These are phyloP conservation scores for Champsocephalus gunnari DNA, from an alignment of 2,797 vertebrate species.

Conservation along the genomic window DNA sequence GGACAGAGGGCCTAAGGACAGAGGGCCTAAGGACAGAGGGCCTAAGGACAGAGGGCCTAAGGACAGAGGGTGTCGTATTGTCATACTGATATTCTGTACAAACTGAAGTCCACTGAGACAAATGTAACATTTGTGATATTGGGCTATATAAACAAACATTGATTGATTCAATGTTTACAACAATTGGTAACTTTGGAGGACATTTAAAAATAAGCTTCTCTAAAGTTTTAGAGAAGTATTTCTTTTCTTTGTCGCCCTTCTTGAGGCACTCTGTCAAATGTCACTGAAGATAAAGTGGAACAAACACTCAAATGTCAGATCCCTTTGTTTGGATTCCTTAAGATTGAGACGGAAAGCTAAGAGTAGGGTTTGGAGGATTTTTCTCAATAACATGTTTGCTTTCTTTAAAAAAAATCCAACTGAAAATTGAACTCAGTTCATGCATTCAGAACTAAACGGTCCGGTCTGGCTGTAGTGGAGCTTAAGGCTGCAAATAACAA, in stretches of 20 bases:
- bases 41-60: too few species aligned
- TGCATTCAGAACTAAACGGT: not conserved
- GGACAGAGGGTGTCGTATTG: too few species aligned
- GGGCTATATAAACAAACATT: too few species aligned
- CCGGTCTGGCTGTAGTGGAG: not conserved
- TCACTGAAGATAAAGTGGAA: constrained; percentile 34
- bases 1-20: too few species aligned
- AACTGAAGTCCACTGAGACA: too few species aligned
- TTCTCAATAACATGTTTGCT: not conserved
- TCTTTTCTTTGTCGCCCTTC: constrained; percentile 19
- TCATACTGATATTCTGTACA: too few species aligned
- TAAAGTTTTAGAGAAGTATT: constrained; percentile 1
- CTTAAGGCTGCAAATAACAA: not conserved
- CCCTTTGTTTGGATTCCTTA: constrained; percentile 35
- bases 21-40: too few species aligned
- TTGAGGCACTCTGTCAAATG: constrained; percentile 18
- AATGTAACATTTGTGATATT: too few species aligned
- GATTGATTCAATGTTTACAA: not conserved
- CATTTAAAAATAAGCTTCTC: not conserved
- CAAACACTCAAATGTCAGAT: constrained; percentile 42
- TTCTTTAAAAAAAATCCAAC: constrained; percentile 1
- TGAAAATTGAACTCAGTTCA: not conserved
- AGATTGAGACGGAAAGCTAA: not conserved
- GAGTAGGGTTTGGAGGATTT: not conserved
- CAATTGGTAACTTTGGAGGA: not conserved